Conservation (phyloP, 2,888 invertebrate species). For the Gisinianus flammeolus region DNA sequence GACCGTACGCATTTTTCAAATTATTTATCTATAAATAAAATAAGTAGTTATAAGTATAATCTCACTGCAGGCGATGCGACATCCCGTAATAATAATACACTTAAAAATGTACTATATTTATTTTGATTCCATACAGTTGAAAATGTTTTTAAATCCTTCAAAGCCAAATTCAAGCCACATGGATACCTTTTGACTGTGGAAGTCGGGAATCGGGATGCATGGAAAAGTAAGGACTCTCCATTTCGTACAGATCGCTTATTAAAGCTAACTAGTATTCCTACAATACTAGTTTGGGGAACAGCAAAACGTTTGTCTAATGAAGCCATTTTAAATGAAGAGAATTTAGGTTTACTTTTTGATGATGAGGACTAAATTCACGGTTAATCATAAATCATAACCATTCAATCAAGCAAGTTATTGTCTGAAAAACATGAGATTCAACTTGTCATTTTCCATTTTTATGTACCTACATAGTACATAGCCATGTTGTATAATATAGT, state of each 20-base stretch:
- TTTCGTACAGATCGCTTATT: conserved; percentile 79
- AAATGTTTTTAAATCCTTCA: conserved; percentile 41
- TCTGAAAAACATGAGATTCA: neutral
- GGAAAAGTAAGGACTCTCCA: conserved; percentile 81
- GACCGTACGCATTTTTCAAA: conserved; percentile 68
- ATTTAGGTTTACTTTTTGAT: conserved; percentile 80
- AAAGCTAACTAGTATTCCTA: conserved; percentile 79
- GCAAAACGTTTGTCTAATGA: conserved; percentile 80
- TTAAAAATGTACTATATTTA: neutral
- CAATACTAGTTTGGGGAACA: conserved; percentile 77
- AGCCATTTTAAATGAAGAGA: conserved; percentile 74
- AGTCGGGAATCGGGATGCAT: conserved; percentile 66
- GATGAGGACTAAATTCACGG: conserved; percentile 65
- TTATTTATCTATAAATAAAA: neutral
- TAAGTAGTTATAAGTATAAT: neutral
- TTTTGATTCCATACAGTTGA: conserved; percentile 44
- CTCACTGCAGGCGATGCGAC: no score
- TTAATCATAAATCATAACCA: no score
- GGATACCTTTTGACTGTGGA: conserved; percentile 50
- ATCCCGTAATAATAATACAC: no score
- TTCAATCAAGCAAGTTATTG: no score
- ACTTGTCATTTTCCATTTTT: neutral
- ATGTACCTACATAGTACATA: neutral
- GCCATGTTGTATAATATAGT: no score
- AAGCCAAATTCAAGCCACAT: conserved; percentile 30